These are phyloP conservation scores for Myotis findleyi DNA, from an alignment of 2,797 vertebrate species.

Conservation along the genomic window DNA sequence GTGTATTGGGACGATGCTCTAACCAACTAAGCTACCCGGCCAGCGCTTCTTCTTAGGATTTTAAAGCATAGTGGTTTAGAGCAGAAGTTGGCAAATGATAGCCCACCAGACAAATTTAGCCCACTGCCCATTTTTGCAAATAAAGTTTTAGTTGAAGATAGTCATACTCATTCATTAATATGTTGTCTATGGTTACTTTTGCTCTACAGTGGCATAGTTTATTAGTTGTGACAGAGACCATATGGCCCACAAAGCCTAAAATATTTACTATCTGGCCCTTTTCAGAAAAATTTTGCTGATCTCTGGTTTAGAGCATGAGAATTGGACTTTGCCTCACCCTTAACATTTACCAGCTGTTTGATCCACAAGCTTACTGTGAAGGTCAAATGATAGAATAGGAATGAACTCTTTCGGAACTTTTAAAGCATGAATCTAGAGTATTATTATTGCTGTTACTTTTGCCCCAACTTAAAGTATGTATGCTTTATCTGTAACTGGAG, in stretches of 20 bases:
- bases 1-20: background rate
- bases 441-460: slow-evolving; percentile 1
- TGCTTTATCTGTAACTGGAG: background rate
- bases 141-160: slow-evolving; percentile 28
- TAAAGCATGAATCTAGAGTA: background rate
- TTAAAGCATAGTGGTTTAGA: background rate
- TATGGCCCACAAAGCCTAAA: slow-evolving; percentile 26
- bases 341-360: slow-evolving; percentile 36
- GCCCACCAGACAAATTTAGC: background rate
- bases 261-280: slow-evolving; percentile 32
- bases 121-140: background rate
- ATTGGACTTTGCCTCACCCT: background rate
- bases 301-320: background rate
- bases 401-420: background rate
- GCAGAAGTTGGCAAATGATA: background rate
- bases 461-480: background rate
- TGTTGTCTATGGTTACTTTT: background rate
- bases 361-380: background rate
- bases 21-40: background rate
- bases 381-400: background rate
- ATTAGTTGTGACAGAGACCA: background rate
- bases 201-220: background rate
- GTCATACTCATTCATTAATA: background rate
- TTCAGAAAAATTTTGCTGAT: background rate
- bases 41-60: background rate